Percentiles rank a stretch among this genome's conserved stretches.
phyloP scores from a whole-genome alignment of 1,140 invertebrate genomes.

The Leguminivora glycinivorella region DNA sequence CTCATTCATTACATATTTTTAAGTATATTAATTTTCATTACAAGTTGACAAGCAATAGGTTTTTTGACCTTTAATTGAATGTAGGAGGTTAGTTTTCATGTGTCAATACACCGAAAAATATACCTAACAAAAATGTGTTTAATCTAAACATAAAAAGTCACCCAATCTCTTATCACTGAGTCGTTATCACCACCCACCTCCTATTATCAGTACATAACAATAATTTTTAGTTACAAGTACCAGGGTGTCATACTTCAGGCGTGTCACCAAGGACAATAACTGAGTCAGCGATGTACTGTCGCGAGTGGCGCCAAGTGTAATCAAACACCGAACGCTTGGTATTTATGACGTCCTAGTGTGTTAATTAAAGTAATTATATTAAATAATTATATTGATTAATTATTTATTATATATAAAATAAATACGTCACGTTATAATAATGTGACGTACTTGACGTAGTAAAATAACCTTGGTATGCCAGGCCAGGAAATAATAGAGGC shows the following conservation, averaged over 20 bases:
- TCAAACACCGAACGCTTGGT: slow-evolving; percentile 7
- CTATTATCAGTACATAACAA: neutral
- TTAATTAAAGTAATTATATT: slow-evolving; percentile 29
- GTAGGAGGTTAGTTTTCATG: too few relatives aligned
- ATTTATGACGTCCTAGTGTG: slow-evolving; percentile 7
- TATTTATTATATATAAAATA: neutral
- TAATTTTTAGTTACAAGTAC: slow-evolving; percentile 6
- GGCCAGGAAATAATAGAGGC: too few relatives aligned
- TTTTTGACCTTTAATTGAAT: too few relatives aligned
- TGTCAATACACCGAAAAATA: too few relatives aligned
- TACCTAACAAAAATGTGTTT: too few relatives aligned
- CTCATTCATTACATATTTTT: too few relatives aligned
- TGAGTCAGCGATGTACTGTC: slow-evolving; percentile 11
- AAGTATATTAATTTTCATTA: too few relatives aligned
- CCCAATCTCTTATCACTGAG: neutral
- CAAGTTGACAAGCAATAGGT: too few relatives aligned
- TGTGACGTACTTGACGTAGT: too few relatives aligned
- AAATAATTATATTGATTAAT: slow-evolving; percentile 17
- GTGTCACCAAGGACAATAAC: slow-evolving; percentile 16
- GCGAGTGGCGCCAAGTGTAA: slow-evolving; percentile 18
- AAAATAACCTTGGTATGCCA: too few relatives aligned
- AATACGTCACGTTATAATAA: neutral
- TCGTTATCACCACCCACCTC: neutral
- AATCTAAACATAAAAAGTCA: too few relatives aligned
- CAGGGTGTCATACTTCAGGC: slow-evolving; percentile 16